Base-by-base conservation (phyloP, 2,888 invertebrate species). In the Andrena marginata region DNA sequence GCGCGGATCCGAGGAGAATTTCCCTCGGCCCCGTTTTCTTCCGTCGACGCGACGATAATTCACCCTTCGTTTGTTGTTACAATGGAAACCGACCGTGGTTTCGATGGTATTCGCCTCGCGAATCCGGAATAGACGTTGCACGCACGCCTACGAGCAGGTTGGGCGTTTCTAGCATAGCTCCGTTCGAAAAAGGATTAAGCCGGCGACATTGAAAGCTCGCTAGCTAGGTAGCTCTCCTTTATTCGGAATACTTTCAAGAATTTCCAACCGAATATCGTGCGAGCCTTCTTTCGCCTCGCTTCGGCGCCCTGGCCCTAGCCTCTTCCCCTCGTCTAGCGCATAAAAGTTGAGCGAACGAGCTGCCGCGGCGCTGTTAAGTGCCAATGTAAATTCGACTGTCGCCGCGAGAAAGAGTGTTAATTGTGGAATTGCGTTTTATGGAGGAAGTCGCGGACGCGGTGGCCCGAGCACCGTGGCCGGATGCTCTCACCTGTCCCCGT, bases 361-460 rank as follows among this genome's bases (percentile, higher is more conserved):
- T 33, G 48, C 33, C 8, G 20, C 0, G 20, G n/a, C 2, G 7
- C 35, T 26, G 88, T 77, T 89, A 89, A 89, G 86, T 88, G 89
- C 78, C 87, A 77, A 65, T 80, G 89, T 89, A 89, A 89, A 89
- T 88, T 89, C 84, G 72, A 59, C 68, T 63, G 60, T 48, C 65
- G 77, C 33, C 65, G 13, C 3, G 26, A 33, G 77, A 77, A 86
- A 86, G 86, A 90, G 92, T 87, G 91, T 91, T 91, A 91, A 92
- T 92, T 90, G 91, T 87, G 85, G 91, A 91, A 92, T 91, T 91
- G 90, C 92, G 89, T 92, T 91, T 92, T 90, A 89, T 87, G 85
- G 89, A 89, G 91, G 89, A 90, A 91, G 89, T 87, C 77, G 80
- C 77, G 80, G 74, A 79, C 79, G 79, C 68, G 59, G 77, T 31